phyloP scores from a whole-genome alignment of 2,113 vertebrate species.

The Grammomys dolichurus region DNA sequence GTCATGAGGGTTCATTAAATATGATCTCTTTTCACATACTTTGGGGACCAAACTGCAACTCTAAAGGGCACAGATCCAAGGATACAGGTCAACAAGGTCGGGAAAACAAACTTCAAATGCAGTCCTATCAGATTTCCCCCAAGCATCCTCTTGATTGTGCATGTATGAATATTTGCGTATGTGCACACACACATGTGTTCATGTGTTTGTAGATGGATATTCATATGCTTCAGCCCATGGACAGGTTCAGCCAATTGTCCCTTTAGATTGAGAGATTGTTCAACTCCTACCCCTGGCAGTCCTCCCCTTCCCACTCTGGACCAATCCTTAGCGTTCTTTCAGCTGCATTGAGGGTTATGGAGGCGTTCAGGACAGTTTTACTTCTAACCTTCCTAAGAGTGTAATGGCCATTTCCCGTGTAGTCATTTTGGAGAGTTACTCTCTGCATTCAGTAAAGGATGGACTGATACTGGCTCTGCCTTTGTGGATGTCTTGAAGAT shows the following conservation, averaged over 20 bases:
- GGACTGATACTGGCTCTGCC: not conserved
- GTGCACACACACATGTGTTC: accelerated
- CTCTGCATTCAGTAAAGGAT: not conserved
- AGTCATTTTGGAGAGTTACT: not conserved
- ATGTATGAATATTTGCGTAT: not conserved
- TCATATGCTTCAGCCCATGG: not conserved
- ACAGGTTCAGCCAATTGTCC: not conserved
- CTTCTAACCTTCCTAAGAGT: not conserved
- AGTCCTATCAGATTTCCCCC: not conserved
- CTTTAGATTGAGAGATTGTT: not conserved
- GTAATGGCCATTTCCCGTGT: not conserved
- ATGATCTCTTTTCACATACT: not conserved
- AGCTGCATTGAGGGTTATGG: not conserved
- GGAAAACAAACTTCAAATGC: not conserved
- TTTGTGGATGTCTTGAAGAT: not conserved
- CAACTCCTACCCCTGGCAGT: not conserved
- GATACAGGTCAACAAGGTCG: not conserved
- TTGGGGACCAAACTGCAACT: not conserved
- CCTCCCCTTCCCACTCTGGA: not conserved
- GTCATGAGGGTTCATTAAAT: not conserved
- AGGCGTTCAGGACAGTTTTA: not conserved
- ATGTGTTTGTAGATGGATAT: not conserved
- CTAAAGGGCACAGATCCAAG: not conserved
- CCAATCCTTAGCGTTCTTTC: not conserved
- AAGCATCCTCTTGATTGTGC: not conserved